phyloP scores from a whole-genome alignment of 2,113 vertebrate species.

The Meriones unguiculatus region DNA sequence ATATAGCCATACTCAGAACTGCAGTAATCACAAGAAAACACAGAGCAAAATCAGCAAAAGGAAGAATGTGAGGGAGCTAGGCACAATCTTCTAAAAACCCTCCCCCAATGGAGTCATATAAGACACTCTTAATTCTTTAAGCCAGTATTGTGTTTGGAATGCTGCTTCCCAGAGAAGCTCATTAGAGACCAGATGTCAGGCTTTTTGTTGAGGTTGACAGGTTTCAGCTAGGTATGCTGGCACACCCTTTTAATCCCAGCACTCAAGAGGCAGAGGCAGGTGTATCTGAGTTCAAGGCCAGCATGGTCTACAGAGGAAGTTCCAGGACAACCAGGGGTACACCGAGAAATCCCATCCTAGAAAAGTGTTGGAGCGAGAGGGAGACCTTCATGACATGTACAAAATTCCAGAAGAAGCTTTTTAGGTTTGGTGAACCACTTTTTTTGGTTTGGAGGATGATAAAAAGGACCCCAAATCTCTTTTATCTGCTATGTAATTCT shows the following conservation, averaged over 20 bases:
- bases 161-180: not conserved
- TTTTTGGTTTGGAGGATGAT: not conserved
- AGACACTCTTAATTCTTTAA: not conserved
- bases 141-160: not conserved
- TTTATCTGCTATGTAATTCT: slow-evolving; percentile 5
- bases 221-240: not conserved
- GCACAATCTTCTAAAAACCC: not conserved
- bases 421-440: not conserved
- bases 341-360: not conserved
- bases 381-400: not conserved
- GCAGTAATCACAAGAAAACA: not conserved
- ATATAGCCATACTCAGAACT: not conserved
- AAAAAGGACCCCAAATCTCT: not conserved
- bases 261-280: not conserved
- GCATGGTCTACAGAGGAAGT: not conserved
- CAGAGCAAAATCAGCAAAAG: slow-evolving; percentile 9
- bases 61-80: not conserved
- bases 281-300: not conserved
- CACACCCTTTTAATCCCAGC: not conserved
- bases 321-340: not conserved
- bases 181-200: not conserved
- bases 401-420: slow-evolving; percentile 39
- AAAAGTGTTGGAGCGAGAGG: not conserved
- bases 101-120: not conserved
- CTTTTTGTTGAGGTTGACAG: not conserved